Conservation (phyloP, 2,888 invertebrate genomes). For the Ennomos erosarius region DNA sequence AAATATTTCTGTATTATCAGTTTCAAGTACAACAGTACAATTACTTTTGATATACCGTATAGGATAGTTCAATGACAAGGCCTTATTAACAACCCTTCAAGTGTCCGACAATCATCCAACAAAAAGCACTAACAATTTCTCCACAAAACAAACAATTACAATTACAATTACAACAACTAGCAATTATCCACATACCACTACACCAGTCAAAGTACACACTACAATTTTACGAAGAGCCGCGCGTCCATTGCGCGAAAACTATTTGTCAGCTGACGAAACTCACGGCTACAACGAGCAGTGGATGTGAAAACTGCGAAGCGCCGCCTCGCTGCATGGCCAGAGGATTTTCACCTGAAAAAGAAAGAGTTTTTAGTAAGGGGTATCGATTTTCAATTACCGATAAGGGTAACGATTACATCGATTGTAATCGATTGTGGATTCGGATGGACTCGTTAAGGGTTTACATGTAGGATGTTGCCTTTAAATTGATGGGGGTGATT, state of each 20-base stretch:
- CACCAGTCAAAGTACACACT: conserved; percentile 36
- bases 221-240: conserved; percentile 41
- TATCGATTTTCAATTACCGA: conserved; percentile 29
- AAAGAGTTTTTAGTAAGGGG: conserved; percentile 35
- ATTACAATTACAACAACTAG: conserved; percentile 22
- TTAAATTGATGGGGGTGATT: conserved; percentile 11
- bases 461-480: conserved; percentile 16
- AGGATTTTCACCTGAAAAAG: conserved; percentile 78
- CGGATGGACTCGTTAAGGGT: conserved; percentile 15
- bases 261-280: conserved; percentile 74
- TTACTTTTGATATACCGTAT: no score
- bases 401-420: conserved; percentile 27
- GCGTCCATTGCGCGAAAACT: conserved; percentile 68
- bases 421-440: conserved; percentile 27
- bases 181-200: conserved; percentile 29
- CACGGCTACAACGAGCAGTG: conserved; percentile 62
- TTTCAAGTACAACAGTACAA: no score
- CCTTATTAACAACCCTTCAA: no score
- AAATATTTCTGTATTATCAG: no score
- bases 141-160: conserved; percentile 14
- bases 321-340: conserved; percentile 81
- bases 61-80: no score
- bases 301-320: conserved; percentile 58
- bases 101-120: not conserved
- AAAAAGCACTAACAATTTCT: conserved; percentile 18